Evolutionary conservation across 1,140 invertebrate species (phyloP), one percentile per base, ranked within the genome.

Genomic region (Trachymyrmex cornetzi): DNA sequence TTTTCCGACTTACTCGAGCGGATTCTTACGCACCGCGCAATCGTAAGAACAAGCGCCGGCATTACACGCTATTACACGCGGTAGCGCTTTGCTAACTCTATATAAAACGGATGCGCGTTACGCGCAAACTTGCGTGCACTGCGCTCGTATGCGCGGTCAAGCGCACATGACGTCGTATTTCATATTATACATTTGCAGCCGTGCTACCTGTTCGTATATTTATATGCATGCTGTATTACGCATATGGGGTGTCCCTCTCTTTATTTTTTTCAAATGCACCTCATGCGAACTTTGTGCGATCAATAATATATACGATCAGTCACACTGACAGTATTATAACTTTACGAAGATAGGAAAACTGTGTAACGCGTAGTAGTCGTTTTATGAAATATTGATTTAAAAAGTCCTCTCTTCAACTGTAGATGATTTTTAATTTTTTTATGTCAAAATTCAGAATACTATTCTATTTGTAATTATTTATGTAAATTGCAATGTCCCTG

Each of bases 51-150:
- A 84, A 59, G 80, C 80, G 38, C 80, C 24, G 80, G 57, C 38
- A 74, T 84, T 84, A 84, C 69, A 79, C 63, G 74, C 82, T 79
- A 79, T 85, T 85, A 85, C 63, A 85, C 82, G 74, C 82, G 48
- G 22, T 85, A 55, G 63, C 50, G 82, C 74, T 85, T 85, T 79
- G 82, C 61, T 48, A 44, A 79, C 72, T 64, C 6, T 19, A 79
- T 24, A 79, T 24, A 79, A 66, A 64, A 50, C 74, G 80, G 69
- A 75, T 74, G 57, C 63, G 48, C 77, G 6, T 80, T 74, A 61
- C 80, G 38, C 34, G 71, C 27, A 2, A 48, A 61, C 69, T 75
- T 34, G 38, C 38, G 44, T 50, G 30, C 38, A 19, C 24, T 50
- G 14, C 38, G 53, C 24, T 61, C 22, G 27, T 81, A 34, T 72